Evolutionary conservation across 2,888 invertebrate genomes (phyloP), one percentile per base, ranked within the genome.

Genomic region (Caenorhabditis sp.): DNA sequence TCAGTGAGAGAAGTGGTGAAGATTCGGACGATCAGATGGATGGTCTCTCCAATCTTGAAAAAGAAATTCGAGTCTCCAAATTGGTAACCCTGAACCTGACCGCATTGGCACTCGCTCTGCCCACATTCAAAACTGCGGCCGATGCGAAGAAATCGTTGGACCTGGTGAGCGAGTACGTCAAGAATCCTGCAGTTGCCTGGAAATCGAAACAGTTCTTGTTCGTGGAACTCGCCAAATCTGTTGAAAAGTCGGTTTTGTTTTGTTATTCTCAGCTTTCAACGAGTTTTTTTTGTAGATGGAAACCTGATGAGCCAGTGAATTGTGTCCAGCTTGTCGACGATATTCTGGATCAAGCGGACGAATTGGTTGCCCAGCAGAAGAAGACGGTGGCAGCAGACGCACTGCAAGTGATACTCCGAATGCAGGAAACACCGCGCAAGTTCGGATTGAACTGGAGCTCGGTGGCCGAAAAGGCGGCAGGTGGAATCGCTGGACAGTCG

Each of bases 131-230:
- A n/a, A 67, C 47, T 18, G 76, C 74, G 3, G 20, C 37, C 2
- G 22, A 71, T 15, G 76, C 60, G 44, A 32, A 71, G 15, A 77
- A 67, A 1, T 28, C 71, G 5, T 4, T 82, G 35, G 50, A 58
- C 9, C 70, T 61, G 37, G 20, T 65, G 2, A 22, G 67, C 9
- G 70, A 51, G 22, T 71, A 71, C 35, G 24, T 83, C 22, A 61
- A n/a, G 2, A 78, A 70, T 37, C 37, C 60, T 1, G 18, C 44
- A 9, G 56, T 85, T 15, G 82, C 82, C 9, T 85, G 85, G 85
- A 85, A 84, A 51, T 67, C 85, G 1, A 77, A 84, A 20, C 85
- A 85, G 53, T 70, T 72, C 15, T 50, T 85, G 40, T 71, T 85
- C 37, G 56, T 28, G 9, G 80, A 78, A 35, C 32, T 85, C 50